These are phyloP conservation scores for Pluvianellus socialis DNA, from an alignment of 2,113 vertebrate species.

Conservation along the genomic window DNA sequence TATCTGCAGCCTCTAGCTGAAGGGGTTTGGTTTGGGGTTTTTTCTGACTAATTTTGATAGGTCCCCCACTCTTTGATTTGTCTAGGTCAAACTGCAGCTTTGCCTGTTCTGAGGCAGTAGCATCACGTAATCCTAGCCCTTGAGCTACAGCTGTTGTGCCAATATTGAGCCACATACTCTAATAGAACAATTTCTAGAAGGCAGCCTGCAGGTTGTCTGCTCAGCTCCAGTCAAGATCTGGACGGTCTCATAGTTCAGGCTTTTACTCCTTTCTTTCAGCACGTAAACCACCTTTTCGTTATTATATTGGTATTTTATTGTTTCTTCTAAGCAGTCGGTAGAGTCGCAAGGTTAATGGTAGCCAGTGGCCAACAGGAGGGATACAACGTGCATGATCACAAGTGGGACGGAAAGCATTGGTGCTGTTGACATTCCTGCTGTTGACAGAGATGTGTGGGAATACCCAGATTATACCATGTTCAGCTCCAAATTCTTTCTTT, in stretches of 20 bases:
- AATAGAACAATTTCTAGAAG: not conserved
- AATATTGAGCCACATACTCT: not conserved
- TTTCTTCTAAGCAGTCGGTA: fast-evolving
- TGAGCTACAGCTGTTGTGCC: not conserved
- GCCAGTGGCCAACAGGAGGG: not conserved
- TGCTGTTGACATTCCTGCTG: not conserved
- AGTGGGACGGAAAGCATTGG: not conserved
- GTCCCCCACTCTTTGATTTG: not conserved
- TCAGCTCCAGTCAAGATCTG: not conserved
- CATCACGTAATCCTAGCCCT: not conserved
- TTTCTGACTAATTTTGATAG: not conserved
- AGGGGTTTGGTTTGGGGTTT: fast-evolving
- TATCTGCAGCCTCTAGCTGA: not conserved
- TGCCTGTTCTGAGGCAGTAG: not conserved
- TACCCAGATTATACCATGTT: not conserved
- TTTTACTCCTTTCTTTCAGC: not conserved
- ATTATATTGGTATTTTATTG: not conserved
- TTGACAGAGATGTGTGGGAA: not conserved
- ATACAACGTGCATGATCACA: not conserved
- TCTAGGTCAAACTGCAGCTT: not conserved
- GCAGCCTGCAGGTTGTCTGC: not conserved
- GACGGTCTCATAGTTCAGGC: not conserved
- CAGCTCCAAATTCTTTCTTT: not conserved
- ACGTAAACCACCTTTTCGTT: not conserved
- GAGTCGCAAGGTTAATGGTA: not conserved